Evolutionary conservation across 2,113 vertebrate genomes (phyloP).

Genomic region (human (Homo sapiens)): GRCh38 chr11:16167501-16168000

Average conservation of each 20-base stretch:
- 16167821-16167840: neutral
- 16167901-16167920: neutral
- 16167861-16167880: neutral
- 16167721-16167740: neutral
- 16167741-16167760: neutral
- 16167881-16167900: neutral
- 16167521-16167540: neutral
- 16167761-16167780: neutral
- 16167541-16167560: neutral
- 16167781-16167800: neutral
- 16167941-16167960: neutral
- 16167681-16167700: neutral
- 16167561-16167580: neutral
- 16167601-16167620: neutral
- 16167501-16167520: neutral
- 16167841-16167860: neutral
- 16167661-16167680: neutral
- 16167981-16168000: neutral
- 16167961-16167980: conserved; percentile 10
- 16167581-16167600: neutral
- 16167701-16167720: neutral
- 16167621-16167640: neutral
- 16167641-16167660: neutral
- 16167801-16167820: neutral
- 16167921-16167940: neutral